Evolutionary conservation across 2,113 vertebrate genomes (phyloP).

Genomic region (Tinamus guttatus): DNA sequence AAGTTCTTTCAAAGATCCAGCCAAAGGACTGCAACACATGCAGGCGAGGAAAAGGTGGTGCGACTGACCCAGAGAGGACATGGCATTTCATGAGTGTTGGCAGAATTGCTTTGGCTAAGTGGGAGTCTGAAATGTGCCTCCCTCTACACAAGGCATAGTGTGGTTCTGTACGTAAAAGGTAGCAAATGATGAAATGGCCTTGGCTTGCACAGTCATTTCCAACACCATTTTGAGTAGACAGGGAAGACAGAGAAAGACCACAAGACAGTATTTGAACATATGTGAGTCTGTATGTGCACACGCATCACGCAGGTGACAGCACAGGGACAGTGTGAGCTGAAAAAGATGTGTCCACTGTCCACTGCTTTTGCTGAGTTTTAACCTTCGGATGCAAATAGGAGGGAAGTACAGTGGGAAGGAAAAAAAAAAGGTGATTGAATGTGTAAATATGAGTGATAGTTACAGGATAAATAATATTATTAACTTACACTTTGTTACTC

Average conservation of each 20-base stretch:
- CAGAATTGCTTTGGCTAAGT: background rate
- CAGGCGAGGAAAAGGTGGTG: background rate
- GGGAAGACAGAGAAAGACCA: background rate
- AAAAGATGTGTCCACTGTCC: background rate
- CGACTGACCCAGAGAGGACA: fast-evolving
- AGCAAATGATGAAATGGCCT: background rate
- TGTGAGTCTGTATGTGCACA: fast-evolving
- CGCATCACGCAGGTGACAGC: background rate
- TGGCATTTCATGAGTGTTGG: background rate
- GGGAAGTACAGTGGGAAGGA: background rate
- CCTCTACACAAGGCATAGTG: background rate
- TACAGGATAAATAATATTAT: conserved; percentile 51
- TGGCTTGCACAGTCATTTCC: background rate
- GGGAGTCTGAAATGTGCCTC: background rate
- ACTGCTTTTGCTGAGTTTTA: conserved; percentile 30
- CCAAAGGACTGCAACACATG: no score
- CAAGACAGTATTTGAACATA: background rate
- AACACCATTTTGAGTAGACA: background rate
- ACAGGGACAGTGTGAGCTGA: background rate
- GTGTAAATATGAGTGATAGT: conserved; percentile 6
- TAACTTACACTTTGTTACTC: conserved; percentile 44
- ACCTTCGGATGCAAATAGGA: conserved; percentile 23
- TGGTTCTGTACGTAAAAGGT: background rate
- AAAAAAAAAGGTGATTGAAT: conserved; percentile 4
- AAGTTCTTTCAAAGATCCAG: background rate